These are phyloP conservation scores for Telmatochromis sp. DNA, from an alignment of 2,113 vertebrate genomes.

Conservation along the genomic window DNA sequence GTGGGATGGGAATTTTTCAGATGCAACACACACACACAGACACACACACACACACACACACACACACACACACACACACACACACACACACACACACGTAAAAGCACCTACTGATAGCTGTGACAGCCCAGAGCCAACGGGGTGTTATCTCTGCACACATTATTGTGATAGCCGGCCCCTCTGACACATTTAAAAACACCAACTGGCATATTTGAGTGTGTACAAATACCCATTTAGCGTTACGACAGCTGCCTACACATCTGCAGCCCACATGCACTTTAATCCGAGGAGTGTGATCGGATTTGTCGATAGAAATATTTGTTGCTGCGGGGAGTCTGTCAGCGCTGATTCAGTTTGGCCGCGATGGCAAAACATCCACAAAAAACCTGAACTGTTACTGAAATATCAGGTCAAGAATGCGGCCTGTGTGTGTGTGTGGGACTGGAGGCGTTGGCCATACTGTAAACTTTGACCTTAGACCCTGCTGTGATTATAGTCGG, in stretches of 20 bases:
- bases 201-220: background rate
- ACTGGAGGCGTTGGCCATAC: background rate
- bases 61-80: too few species aligned
- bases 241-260: background rate
- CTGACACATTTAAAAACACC: background rate
- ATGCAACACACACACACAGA: background rate
- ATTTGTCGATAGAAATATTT: background rate
- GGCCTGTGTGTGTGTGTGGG: background rate
- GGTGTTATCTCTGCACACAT: background rate
- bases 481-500: background rate
- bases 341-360: background rate
- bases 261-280: background rate
- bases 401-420: background rate
- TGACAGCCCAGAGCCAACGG: background rate
- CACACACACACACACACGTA: background rate
- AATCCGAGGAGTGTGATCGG: background rate
- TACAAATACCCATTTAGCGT: background rate
- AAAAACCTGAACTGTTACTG: background rate
- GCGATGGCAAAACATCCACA: background rate
- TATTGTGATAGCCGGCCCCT: constrained; percentile 30
- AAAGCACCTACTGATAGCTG: background rate
- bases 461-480: constrained; percentile 26
- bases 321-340: background rate
- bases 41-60: background rate
- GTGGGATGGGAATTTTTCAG: background rate